Evolutionary conservation across 2,113 vertebrate genomes (phyloP), one percentile per base, ranked within the genome.

Genomic region (Actenoides hombroni): DNA sequence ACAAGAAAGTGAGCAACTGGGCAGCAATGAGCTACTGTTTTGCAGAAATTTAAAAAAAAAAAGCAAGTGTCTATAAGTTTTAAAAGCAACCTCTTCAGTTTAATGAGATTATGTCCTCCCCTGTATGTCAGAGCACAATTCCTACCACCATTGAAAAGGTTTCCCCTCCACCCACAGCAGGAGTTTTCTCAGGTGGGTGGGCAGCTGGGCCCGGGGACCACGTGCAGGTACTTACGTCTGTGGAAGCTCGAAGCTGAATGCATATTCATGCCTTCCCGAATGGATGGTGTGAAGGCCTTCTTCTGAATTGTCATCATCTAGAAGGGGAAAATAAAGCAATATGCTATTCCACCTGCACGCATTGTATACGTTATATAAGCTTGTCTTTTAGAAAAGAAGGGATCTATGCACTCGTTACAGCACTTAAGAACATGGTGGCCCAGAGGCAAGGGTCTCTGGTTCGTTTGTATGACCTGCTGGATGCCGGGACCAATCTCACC

Each of bases 231-330:
- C 99, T 99, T 97, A 99, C 99, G 98, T 99, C 98, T 99, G 99
- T 99, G 99, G 99, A 99, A 99, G 99, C 99, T 99, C 99, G 1
- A 99, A 98, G 98, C 99, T 99, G 98, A 99, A 99, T 98, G 99
- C 99, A 98, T 99, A 99, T 98, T 99, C 99, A 29, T 99, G 99
- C 98, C 99, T 98, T 98, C 99, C 99, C 96, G 99, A 99, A 98
- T 98, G 99, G 97, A 99, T 99, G 96, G 98, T 99, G 98, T 99
- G 98, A 98, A 99, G 99, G 90, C 98, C 99, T 98, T 99, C 99
- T 98, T 99, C 99, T 1, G 99, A 99, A 97, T 99, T 99, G 96
- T 99, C 99, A 95, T 99, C 99, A 83, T 99, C 99, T 99, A 97
- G 94, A 97, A 98, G 11, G 75, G 3, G 17, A 56, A 73, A 89